Evolutionary conservation across 2,888 invertebrate species (phyloP).

Genomic region (Leucania comma): DNA sequence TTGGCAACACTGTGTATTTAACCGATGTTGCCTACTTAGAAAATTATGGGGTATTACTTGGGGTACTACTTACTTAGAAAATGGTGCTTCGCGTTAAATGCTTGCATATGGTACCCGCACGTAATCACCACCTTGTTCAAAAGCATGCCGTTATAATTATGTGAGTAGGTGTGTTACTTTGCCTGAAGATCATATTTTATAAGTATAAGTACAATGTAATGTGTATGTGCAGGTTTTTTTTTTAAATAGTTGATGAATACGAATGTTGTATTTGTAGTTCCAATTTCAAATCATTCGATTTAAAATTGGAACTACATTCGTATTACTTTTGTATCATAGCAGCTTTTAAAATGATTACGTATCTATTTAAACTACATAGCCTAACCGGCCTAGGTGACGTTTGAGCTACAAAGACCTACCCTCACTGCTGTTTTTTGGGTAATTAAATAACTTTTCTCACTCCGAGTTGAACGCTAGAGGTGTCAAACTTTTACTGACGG

Average conservation of each 20-base stretch:
- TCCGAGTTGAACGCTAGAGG: too few species aligned
- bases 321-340: not conserved
- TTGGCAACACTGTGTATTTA: slow-evolving; percentile 27
- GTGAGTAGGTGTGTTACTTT: slow-evolving; percentile 14
- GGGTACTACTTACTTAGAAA: too few species aligned
- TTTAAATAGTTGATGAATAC: too few species aligned
- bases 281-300: too few species aligned
- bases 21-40: slow-evolving; percentile 36
- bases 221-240: not conserved
- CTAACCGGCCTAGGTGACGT: too few species aligned
- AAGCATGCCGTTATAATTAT: slow-evolving; percentile 36
- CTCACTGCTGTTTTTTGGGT: too few species aligned
- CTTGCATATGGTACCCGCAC: slow-evolving; percentile 50
- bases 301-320: not conserved
- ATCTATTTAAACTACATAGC: too few species aligned
- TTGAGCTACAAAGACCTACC: too few species aligned
- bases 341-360: too few species aligned
- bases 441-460: too few species aligned
- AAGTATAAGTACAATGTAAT: not conserved
- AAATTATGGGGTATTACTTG: slow-evolving; percentile 54
- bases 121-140: slow-evolving; percentile 29
- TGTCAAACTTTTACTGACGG: too few species aligned
- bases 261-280: too few species aligned
- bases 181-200: slow-evolving; percentile 7
- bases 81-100: slow-evolving; percentile 35